Percentiles rank a stretch among this genome's conserved stretches.
Evolutionary conservation across 2,113 vertebrate species (phyloP).

Genomic region (Nipponia nippon): DNA sequence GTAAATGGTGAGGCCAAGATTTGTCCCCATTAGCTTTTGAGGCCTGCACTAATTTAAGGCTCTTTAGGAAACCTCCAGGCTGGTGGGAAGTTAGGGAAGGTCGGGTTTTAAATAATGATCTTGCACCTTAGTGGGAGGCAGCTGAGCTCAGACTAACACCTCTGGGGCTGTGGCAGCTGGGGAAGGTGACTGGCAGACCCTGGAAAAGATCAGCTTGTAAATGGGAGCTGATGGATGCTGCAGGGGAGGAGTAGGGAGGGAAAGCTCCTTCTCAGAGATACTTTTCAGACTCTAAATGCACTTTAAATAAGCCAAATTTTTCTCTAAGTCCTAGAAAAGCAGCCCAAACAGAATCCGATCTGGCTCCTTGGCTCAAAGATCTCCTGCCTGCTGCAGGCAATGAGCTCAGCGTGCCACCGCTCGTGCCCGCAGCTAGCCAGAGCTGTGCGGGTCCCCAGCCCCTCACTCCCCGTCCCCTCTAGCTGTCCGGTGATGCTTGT

Average conservation of each 20-base stretch:
- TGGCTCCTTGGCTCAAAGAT: neutral
- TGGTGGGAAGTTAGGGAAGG: neutral
- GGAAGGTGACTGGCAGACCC: neutral
- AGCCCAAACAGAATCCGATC: neutral
- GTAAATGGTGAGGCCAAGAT: neutral
- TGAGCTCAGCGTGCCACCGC: neutral
- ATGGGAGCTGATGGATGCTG: neutral
- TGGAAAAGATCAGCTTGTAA: neutral
- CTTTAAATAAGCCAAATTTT: conserved; percentile 33
- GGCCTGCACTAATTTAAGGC: neutral
- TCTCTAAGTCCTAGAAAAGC: neutral
- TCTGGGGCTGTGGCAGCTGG: neutral
- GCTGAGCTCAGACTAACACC: neutral
- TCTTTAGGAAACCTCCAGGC: neutral
- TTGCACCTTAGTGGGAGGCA: neutral
- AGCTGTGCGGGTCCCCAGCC: neutral
- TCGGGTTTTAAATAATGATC: neutral
- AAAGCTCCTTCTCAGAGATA: neutral
- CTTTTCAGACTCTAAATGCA: conserved; percentile 40
- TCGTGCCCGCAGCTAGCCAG: neutral
- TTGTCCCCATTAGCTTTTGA: neutral
- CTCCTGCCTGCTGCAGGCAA: neutral
- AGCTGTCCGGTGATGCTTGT: neutral
- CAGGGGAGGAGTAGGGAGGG: neutral
- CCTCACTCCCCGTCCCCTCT: neutral